Conservation (phyloP, 2,113 vertebrate species). For the Morone saxatilis region DNA sequence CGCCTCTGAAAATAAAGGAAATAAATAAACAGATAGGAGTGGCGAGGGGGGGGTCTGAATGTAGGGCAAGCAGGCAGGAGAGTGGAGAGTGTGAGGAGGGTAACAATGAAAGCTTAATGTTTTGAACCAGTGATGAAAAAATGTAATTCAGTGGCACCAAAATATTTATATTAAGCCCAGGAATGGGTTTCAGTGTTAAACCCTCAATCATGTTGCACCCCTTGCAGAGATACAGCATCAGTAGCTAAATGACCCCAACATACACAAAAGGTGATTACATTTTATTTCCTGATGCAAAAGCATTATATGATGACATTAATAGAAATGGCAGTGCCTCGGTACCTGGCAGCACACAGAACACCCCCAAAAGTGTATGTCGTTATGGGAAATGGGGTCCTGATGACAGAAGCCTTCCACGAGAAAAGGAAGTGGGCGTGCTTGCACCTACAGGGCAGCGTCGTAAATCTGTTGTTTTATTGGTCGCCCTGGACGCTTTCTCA, state of each 20-base stretch:
- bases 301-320: conserved; percentile 26
- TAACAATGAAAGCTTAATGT: conserved; percentile 18
- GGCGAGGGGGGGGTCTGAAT: conserved; percentile 18
- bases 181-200: background rate
- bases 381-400: conserved; percentile 37
- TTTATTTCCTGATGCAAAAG: background rate
- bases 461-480: conserved; percentile 71
- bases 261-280: background rate
- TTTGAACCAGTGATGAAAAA: background rate
- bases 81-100: background rate
- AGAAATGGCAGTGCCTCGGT: conserved; percentile 12
- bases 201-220: background rate
- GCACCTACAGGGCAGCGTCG: conserved; percentile 50
- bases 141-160: background rate
- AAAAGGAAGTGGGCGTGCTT: conserved; percentile 49
- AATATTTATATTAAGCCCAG: conserved; percentile 4
- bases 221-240: conserved; percentile 13
- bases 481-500: conserved; percentile 47
- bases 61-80: conserved; percentile 23
- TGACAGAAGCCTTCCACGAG: conserved; percentile 44
- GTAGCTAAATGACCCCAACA: conserved; percentile 26
- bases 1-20: background rate
- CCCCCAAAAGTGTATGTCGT: conserved; percentile 21
- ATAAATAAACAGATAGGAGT: conserved; percentile 5
- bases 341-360: conserved; percentile 14